phyloP scores from a whole-genome alignment of 2,888 invertebrate species.

The Amblyteles armatorius region DNA sequence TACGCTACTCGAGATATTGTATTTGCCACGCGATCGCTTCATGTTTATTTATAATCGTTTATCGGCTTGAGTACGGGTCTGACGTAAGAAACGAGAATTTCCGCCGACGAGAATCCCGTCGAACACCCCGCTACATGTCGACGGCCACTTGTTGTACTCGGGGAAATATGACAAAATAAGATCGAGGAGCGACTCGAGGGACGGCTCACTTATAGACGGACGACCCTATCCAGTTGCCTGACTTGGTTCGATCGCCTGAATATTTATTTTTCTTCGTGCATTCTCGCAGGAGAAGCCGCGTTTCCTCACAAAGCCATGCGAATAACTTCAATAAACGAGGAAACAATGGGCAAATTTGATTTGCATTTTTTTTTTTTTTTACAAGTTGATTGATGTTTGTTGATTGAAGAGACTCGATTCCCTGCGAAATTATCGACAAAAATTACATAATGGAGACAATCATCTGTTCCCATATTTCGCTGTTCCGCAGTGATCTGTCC shows the following conservation, averaged over 20 bases:
- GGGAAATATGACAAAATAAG: conserved; percentile 39
- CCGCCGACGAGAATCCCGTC: neutral
- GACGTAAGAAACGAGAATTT: conserved; percentile 47
- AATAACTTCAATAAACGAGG: neutral
- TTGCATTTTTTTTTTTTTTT: neutral
- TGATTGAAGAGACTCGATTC: neutral
- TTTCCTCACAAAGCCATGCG: neutral
- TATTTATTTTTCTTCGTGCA: too few relatives aligned
- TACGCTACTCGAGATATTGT: neutral
- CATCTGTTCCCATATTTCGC: neutral
- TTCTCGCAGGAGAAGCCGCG: too few relatives aligned
- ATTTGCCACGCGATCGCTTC: neutral
- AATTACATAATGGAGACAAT: conserved; percentile 19
- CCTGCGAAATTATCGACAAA: neutral
- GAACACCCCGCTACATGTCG: conserved; percentile 35
- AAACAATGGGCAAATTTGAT: neutral
- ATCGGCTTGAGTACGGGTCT: conserved; percentile 13
- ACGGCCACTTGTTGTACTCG: conserved; percentile 54
- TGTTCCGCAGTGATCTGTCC: neutral
- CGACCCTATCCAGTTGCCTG: conserved; percentile 33
- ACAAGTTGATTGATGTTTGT: neutral
- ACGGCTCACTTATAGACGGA: conserved; percentile 2
- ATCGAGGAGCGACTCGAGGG: conserved; percentile 14
- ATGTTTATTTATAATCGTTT: conserved; percentile 40
- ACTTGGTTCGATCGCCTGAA: neutral